A percentile compares a stretch with the other conserved stretches of the same genome.
Evolutionary conservation across 2,797 vertebrate genomes (phyloP).

Genomic region (Periophthalmus magnuspinnatus): DNA sequence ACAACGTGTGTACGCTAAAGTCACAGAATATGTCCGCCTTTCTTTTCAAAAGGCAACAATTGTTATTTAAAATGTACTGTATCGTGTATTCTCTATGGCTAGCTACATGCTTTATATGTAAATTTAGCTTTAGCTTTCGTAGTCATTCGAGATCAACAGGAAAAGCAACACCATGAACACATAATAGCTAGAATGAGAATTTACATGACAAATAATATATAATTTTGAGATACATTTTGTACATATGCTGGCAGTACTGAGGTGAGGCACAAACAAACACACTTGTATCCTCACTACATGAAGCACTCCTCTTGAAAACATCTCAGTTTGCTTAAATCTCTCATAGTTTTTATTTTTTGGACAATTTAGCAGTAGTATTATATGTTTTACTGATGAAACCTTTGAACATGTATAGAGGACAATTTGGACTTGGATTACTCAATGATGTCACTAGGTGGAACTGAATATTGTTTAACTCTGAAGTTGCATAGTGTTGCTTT

Average conservation of each 20-base stretch:
- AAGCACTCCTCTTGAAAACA: neutral
- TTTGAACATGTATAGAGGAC: too few species aligned
- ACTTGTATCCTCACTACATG: neutral
- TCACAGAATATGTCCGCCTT: conserved; percentile 21
- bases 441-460: too few species aligned
- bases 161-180: neutral
- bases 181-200: too few species aligned
- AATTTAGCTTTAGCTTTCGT: conserved; percentile 13
- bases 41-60: conserved; percentile 12
- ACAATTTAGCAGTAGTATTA: too few species aligned
- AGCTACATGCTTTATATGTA: conserved; percentile 25
- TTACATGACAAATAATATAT: neutral
- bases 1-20: conserved; percentile 8
- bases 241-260: neutral
- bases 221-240: neutral
- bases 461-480: too few species aligned
- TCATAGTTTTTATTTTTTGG: too few species aligned
- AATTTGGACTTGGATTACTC: too few species aligned
- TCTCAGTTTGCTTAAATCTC: neutral
- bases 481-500: neutral
- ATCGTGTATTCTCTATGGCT: conserved; percentile 20
- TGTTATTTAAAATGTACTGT: conserved; percentile 24
- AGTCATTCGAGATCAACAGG: neutral
- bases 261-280: neutral
- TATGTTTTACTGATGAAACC: too few species aligned